A percentile compares a stretch with the other conserved stretches of the same genome.
These are phyloP conservation scores for Channa maculata DNA, from an alignment of 2,113 vertebrate species.

Conservation along the genomic window DNA sequence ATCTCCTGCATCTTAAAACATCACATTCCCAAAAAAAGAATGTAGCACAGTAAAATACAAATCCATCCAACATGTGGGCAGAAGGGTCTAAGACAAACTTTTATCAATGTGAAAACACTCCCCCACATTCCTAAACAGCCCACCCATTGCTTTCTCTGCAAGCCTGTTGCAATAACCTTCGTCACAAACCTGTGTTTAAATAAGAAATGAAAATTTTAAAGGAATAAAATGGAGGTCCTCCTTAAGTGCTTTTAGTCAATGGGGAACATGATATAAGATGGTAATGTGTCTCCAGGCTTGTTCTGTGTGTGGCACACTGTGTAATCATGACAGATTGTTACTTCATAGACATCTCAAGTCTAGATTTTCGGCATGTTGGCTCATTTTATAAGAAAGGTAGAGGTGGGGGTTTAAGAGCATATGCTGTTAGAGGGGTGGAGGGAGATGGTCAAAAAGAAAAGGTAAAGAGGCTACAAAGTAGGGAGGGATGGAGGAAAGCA, in stretches of 20 bases:
- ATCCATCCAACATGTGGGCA: conserved; percentile 50
- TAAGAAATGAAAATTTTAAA: conserved; percentile 45
- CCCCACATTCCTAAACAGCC: conserved; percentile 71
- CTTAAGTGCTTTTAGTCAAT: conserved; percentile 57
- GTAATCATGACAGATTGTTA: conserved; percentile 26
- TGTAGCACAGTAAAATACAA: conserved; percentile 26
- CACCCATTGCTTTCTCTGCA: conserved; percentile 26
- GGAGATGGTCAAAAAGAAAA: conserved; percentile 10
- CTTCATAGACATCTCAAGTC: conserved; percentile 24
- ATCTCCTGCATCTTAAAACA: conserved; percentile 63
- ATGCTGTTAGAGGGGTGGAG: conserved; percentile 23
- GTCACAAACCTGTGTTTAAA: conserved; percentile 52
- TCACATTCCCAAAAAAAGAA: conserved; percentile 37
- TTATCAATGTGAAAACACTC: conserved; percentile 65
- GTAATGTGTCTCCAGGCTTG: conserved; percentile 41
- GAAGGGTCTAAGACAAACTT: conserved; percentile 55
- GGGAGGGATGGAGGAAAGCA: conserved; percentile 30
- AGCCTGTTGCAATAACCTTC: conserved; percentile 56
- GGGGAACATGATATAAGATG: conserved; percentile 39
- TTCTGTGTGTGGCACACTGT: conserved; percentile 44
- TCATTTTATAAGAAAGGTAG: conserved; percentile 35
- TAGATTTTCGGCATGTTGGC: conserved; percentile 12
- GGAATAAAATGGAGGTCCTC: conserved; percentile 34
- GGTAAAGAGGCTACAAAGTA: conserved; percentile 7
- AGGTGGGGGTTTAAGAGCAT: conserved; percentile 34